A percentile compares a stretch with the other conserved stretches of the same genome.
These are phyloP conservation scores for Psilopsiagon aurifrons DNA, from an alignment of 2,113 vertebrate genomes.

Conservation along the genomic window DNA sequence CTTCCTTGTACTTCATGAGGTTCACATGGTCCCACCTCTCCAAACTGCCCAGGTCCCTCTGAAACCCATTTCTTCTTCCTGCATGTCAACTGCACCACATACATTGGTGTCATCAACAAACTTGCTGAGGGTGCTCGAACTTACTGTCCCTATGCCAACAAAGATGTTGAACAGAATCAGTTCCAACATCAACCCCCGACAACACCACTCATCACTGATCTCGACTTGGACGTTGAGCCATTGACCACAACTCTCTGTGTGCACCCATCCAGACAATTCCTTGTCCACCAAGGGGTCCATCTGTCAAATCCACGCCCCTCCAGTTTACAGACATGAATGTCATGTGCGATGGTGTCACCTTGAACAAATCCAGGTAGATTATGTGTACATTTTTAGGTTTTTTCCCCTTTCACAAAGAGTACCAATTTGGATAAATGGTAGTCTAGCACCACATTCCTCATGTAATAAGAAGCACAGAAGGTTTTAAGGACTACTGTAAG, in stretches of 20 bases:
- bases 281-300: background rate
- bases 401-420: background rate
- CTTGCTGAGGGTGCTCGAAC: background rate
- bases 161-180: background rate
- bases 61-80: background rate
- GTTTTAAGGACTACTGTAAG: background rate
- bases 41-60: background rate
- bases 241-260: background rate
- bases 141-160: background rate
- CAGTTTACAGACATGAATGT: background rate
- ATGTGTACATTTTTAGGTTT: background rate
- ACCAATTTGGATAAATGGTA: background rate
- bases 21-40: background rate
- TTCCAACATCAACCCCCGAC: background rate
- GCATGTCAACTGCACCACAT: background rate
- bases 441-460: background rate
- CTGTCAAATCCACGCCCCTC: background rate
- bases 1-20: background rate
- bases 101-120: background rate
- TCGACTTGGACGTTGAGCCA: background rate
- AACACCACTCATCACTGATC: background rate
- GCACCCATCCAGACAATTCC: background rate
- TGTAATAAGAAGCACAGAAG: background rate
- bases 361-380: background rate
- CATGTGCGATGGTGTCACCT: background rate